Conservation (phyloP, 2,113 vertebrate species). For the Phyllostomus discolor region DNA sequence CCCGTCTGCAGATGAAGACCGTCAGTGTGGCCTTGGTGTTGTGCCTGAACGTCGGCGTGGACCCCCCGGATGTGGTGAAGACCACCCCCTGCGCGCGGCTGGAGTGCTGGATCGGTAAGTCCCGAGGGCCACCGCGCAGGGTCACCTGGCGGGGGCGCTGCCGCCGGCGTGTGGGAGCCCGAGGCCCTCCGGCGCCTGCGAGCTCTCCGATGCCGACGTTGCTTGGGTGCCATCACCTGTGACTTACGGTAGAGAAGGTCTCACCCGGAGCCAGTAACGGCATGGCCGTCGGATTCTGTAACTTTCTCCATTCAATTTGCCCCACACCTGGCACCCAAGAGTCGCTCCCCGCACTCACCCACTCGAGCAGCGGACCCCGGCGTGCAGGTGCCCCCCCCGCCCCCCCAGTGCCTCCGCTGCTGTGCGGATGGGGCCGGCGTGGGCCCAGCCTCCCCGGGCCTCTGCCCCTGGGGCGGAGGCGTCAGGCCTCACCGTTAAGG, state of each 20-base stretch:
- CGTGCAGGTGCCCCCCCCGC: accelerated
- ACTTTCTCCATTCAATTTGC: neutral
- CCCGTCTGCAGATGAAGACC: slow-evolving; percentile 93
- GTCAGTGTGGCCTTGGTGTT: slow-evolving; percentile 98
- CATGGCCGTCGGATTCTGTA: neutral
- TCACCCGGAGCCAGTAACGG: neutral
- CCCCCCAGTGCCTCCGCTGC: no score
- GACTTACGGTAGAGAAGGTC: neutral
- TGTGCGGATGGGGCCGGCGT: neutral
- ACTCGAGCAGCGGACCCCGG: neutral
- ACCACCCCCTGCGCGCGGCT: slow-evolving; percentile 96
- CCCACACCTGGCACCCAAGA: neutral
- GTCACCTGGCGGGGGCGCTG: neutral
- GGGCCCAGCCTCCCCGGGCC: neutral
- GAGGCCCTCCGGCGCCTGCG: neutral
- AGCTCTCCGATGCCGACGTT: neutral
- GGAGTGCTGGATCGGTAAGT: slow-evolving; percentile 98
- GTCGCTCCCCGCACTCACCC: neutral
- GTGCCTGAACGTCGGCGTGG: slow-evolving; percentile 98
- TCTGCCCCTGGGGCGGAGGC: neutral
- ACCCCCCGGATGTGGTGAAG: slow-evolving; percentile 98
- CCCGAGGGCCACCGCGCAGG: no score
- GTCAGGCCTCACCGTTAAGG: neutral
- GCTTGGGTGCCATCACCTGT: neutral
- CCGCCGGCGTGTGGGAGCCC: no score